These are phyloP conservation scores for Carassius auratus DNA, from an alignment of 2,113 vertebrate species.

Conservation along the genomic window DNA sequence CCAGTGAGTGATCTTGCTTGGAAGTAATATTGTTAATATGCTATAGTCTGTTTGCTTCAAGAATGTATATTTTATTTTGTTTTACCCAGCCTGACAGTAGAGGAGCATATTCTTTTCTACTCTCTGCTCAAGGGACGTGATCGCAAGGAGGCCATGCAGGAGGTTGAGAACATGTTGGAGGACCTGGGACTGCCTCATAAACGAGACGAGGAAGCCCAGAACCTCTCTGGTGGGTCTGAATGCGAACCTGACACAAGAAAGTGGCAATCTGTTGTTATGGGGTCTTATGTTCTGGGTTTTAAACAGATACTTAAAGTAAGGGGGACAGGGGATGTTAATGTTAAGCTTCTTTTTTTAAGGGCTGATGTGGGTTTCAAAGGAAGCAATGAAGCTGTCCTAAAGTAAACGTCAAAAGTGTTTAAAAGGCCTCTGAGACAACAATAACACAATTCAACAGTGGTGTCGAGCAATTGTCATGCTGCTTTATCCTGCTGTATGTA, in stretches of 20 bases:
- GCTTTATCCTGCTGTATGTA: background rate
- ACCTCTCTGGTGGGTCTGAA: conserved; percentile 85
- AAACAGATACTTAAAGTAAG: background rate
- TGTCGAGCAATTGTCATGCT: no score
- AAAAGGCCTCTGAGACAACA: background rate
- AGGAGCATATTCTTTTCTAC: conserved; percentile 88
- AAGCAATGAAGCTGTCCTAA: background rate
- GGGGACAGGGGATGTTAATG: background rate
- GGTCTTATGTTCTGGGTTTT: background rate
- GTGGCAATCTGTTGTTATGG: background rate
- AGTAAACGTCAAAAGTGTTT: background rate
- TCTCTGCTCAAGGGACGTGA: conserved; percentile 86
- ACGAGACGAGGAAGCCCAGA: conserved; percentile 86
- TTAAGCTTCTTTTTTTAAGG: background rate
- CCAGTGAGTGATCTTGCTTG: conserved; percentile 65
- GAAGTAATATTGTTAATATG: background rate
- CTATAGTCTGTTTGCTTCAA: background rate
- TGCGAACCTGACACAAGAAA: background rate
- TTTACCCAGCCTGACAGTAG: conserved; percentile 75
- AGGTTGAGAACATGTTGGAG: conserved; percentile 86
- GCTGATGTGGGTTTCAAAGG: background rate
- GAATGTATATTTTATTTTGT: conserved; percentile 1
- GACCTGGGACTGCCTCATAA: conserved; percentile 88
- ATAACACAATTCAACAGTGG: no score
- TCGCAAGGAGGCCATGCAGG: conserved; percentile 79